Percentiles rank a stretch among this genome's conserved stretches.
These are phyloP conservation scores for Augochlorella aurata DNA, from an alignment of 2,888 invertebrate genomes.

Conservation along the genomic window DNA sequence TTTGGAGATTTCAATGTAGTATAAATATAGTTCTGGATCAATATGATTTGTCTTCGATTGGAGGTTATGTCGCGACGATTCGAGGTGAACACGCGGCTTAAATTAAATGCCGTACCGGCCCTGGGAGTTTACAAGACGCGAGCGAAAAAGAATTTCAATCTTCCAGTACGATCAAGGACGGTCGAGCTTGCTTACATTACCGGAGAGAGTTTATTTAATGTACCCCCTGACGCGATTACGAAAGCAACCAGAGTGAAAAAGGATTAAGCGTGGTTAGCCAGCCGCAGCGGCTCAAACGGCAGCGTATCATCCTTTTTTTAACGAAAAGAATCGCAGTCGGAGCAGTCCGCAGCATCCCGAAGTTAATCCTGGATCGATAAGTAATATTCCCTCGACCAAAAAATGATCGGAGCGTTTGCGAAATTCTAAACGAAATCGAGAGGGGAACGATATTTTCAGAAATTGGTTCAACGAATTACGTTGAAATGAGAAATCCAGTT, in stretches of 20 bases:
- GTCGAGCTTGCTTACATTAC: constrained; percentile 48
- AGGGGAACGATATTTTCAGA: too few species aligned
- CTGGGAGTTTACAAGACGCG: constrained; percentile 23
- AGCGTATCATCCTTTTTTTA: background rate
- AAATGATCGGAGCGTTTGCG: too few species aligned
- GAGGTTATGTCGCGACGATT: too few species aligned
- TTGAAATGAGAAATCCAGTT: too few species aligned
- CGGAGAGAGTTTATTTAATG: constrained; percentile 53
- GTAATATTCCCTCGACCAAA: background rate
- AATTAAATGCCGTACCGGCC: constrained; percentile 27
- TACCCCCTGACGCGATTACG: constrained; percentile 32
- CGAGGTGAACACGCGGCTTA: background rate
- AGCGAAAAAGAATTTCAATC: constrained; percentile 48
- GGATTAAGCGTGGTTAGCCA: constrained; percentile 20
- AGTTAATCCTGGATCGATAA: background rate
- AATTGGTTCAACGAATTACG: too few species aligned
- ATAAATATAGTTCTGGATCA: too few species aligned
- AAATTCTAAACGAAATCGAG: too few species aligned
- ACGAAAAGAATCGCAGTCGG: constrained; percentile 10
- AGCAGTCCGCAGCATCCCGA: background rate
- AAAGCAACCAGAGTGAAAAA: constrained; percentile 32
- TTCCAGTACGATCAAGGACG: constrained; percentile 15
- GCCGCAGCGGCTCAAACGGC: background rate
- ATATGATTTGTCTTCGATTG: too few species aligned
- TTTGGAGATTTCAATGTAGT: too few species aligned